phyloP scores from a whole-genome alignment of 2,113 vertebrate genomes.

The Aramus guarauna region DNA sequence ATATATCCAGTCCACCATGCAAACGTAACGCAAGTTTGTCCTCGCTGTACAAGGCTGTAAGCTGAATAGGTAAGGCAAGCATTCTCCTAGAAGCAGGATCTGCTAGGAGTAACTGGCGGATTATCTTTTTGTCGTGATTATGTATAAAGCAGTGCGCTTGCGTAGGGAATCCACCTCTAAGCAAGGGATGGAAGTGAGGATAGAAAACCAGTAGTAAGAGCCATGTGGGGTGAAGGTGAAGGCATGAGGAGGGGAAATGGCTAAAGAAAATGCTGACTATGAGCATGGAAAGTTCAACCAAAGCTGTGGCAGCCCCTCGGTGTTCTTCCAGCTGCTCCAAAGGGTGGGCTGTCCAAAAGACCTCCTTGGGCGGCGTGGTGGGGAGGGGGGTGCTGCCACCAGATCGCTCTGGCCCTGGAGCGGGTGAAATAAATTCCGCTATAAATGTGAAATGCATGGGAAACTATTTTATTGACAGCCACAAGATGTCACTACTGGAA shows the following conservation, averaged over 20 bases:
- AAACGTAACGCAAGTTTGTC: background rate
- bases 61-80: background rate
- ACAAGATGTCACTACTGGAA: background rate
- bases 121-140: background rate
- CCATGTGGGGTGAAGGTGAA: background rate
- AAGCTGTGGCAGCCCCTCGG: background rate
- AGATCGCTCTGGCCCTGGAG: fast-evolving
- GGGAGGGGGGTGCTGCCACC: background rate
- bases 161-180: background rate
- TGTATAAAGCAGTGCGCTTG: background rate
- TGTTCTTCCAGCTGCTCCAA: background rate
- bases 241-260: background rate
- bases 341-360: fast-evolving
- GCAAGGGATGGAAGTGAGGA: background rate
- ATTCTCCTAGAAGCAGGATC: background rate
- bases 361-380: background rate
- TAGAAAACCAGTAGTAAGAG: background rate
- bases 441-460: fast-evolving
- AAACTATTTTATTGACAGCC: background rate
- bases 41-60: background rate
- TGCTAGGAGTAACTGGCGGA: background rate
- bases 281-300: fast-evolving
- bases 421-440: no score
- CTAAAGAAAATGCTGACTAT: fast-evolving
- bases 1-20: fast-evolving